Percentiles rank a stretch among this genome's conserved stretches.
phyloP scores from a whole-genome alignment of 2,888 invertebrate species.

The Netelia virgata region DNA sequence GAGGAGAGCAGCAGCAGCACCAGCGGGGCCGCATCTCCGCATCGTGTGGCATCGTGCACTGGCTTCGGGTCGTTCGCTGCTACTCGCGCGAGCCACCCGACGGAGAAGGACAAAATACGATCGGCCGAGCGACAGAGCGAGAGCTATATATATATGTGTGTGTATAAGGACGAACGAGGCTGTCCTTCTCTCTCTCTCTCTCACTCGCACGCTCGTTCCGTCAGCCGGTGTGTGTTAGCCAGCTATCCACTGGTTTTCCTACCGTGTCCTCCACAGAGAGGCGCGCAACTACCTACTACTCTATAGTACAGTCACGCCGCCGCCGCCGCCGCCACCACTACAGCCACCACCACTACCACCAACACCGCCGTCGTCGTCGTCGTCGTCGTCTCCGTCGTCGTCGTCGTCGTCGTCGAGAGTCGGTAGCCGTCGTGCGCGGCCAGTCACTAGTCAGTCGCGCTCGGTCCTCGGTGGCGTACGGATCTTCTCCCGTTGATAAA shows the following conservation, averaged over 20 bases:
- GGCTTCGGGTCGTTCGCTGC: slow-evolving; percentile 57
- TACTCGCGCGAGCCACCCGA: slow-evolving; percentile 55
- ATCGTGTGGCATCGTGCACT: slow-evolving; percentile 64
- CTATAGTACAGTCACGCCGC: slow-evolving; percentile 37
- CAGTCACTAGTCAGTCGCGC: slow-evolving; percentile 77
- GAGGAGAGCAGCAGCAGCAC: slow-evolving; percentile 44
- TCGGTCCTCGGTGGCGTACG: slow-evolving; percentile 76
- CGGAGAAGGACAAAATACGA: slow-evolving; percentile 58
- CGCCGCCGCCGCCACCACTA: slow-evolving; percentile 30
- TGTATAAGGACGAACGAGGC: background rate
- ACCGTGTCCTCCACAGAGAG: slow-evolving; percentile 60
- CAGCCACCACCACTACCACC: background rate
- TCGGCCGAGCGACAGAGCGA: slow-evolving; percentile 11
- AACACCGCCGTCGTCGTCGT: slow-evolving; percentile 54
- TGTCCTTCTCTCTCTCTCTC: slow-evolving; percentile 24
- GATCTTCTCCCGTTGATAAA: slow-evolving; percentile 34
- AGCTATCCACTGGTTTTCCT: slow-evolving; percentile 56
- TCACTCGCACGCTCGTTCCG: slow-evolving; percentile 29
- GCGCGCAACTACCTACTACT: slow-evolving; percentile 64
- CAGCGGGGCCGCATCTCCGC: slow-evolving; percentile 65
- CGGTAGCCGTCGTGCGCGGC: slow-evolving; percentile 69
- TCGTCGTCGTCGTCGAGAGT: slow-evolving; percentile 68
- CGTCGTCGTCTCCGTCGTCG: slow-evolving; percentile 45
- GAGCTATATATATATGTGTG: slow-evolving; percentile 6
- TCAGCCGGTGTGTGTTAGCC: slow-evolving; percentile 54